phyloP scores from a whole-genome alignment of 2,888 invertebrate genomes.

The Pollenia labialis region DNA sequence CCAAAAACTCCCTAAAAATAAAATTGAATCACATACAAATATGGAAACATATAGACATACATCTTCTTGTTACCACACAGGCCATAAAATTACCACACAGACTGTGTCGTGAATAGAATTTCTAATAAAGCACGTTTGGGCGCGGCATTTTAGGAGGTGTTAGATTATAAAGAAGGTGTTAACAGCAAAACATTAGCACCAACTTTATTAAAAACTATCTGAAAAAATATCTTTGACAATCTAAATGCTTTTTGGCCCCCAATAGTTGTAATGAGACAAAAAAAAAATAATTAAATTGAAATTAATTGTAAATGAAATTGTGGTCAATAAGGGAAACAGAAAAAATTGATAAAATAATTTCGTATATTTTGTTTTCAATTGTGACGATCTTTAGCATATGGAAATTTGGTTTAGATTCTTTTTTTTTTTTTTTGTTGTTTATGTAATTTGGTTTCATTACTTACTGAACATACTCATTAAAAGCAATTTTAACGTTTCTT shows the following conservation, averaged over 20 bases:
- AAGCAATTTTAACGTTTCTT: slow-evolving; percentile 24
- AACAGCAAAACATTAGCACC: slow-evolving; percentile 1
- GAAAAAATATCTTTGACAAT: background rate
- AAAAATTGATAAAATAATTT: no score
- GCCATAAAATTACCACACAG: slow-evolving; percentile 15
- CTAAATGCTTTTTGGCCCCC: background rate
- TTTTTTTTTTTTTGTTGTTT: background rate
- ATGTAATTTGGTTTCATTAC: background rate
- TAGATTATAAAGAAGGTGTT: slow-evolving; percentile 10
- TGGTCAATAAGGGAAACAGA: no score
- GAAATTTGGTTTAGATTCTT: background rate
- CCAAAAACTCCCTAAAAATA: background rate
- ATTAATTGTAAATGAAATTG: background rate
- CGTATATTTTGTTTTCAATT: no score
- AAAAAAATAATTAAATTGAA: background rate
- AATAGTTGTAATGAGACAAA: background rate
- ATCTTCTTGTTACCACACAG: background rate
- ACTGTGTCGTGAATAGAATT: slow-evolving; percentile 47
- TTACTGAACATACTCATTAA: slow-evolving; percentile 19
- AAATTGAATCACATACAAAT: background rate
- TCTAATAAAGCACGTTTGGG: slow-evolving; percentile 36
- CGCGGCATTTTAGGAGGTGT: slow-evolving; percentile 11
- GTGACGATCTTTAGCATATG: background rate
- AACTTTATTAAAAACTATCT: background rate
- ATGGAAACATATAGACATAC: background rate